phyloP scores from a whole-genome alignment of 2,113 vertebrate genomes.

The Perca fluviatilis region DNA sequence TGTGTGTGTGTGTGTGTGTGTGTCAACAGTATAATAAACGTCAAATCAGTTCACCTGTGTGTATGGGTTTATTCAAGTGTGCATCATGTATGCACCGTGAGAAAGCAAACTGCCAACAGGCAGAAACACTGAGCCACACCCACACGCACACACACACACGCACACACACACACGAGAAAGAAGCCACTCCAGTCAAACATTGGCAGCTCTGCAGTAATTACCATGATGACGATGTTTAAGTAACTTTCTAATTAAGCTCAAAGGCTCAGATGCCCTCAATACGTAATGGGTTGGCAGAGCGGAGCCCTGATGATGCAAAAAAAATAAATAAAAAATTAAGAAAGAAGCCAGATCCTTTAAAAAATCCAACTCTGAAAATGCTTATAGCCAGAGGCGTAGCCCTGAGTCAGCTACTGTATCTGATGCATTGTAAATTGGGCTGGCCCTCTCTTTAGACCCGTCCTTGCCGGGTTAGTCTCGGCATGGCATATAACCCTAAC shows the following conservation, averaged over 20 bases:
- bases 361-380: too few species aligned
- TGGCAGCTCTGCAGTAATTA: constrained; percentile 56
- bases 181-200: constrained; percentile 28
- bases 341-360: too few species aligned
- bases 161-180: constrained; percentile 1
- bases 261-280: constrained; percentile 40
- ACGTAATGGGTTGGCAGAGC: constrained; percentile 38
- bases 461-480: background rate
- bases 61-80: constrained; percentile 26
- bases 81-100: background rate
- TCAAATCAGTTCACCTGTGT: constrained; percentile 18
- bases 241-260: constrained; percentile 59
- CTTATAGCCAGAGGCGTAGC: background rate
- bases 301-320: constrained; percentile 11
- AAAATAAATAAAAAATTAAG: too few species aligned
- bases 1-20: background rate
- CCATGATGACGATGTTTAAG: constrained; percentile 53
- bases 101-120: constrained; percentile 34
- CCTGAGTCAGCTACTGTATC: background rate
- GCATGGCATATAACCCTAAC: background rate
- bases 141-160: background rate
- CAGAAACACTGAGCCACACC: constrained; percentile 8
- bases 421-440: background rate
- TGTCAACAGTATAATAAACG: background rate
- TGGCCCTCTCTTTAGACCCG: background rate